A percentile compares a stretch with the other conserved stretches of the same genome.
Evolutionary conservation across 2,113 vertebrate genomes (phyloP).

Genomic region (Turdus rufiventris): DNA sequence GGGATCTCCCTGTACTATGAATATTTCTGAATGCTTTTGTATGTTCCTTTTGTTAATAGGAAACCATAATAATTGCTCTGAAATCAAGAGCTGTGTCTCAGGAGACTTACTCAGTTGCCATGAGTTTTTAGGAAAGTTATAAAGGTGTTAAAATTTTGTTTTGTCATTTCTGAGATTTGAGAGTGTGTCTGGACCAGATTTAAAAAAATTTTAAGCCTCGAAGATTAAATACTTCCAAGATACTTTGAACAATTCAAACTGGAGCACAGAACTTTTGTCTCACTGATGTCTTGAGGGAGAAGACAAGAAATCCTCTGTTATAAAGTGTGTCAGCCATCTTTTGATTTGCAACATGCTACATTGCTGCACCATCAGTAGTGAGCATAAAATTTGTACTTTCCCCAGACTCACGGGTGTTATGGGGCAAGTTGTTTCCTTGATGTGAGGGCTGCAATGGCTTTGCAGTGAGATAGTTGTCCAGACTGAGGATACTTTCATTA

Average conservation of each 20-base stretch:
- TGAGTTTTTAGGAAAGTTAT: background rate
- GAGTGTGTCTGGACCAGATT: background rate
- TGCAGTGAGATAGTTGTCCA: background rate
- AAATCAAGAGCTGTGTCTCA: background rate
- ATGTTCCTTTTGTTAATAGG: background rate
- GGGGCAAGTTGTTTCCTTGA: background rate
- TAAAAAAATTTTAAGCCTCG: background rate
- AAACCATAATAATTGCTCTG: background rate
- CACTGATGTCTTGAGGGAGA: background rate
- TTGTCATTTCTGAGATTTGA: background rate
- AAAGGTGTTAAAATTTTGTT: background rate
- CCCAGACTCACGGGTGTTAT: rapidly evolving
- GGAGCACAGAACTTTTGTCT: background rate
- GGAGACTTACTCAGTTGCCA: background rate
- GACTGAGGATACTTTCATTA: background rate
- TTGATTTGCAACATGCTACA: background rate
- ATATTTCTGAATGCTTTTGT: background rate
- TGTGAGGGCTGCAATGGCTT: background rate
- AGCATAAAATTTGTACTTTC: background rate
- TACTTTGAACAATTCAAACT: background rate
- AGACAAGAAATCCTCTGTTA: background rate
- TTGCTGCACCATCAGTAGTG: background rate
- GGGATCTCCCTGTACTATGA: background rate
- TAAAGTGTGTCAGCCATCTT: background rate
- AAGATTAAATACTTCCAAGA: background rate